Percentiles rank a stretch among this genome's conserved stretches.
Evolutionary conservation across 2,797 vertebrate genomes (phyloP).

Genomic region (Diceros bicornis): DNA sequence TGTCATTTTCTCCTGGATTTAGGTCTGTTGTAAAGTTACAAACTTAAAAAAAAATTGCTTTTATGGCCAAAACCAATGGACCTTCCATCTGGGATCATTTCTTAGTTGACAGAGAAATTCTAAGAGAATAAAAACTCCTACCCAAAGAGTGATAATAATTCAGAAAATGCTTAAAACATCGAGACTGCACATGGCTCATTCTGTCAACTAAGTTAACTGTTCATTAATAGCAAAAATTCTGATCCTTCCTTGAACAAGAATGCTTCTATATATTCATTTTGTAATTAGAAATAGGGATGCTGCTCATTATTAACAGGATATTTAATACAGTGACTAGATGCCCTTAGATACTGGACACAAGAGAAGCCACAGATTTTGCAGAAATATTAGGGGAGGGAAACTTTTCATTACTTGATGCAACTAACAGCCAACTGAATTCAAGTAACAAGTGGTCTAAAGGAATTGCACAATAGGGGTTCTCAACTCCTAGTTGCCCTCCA

Average conservation of each 20-base stretch:
- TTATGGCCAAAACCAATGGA: not conserved
- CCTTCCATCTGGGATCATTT: not conserved
- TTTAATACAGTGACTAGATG: conserved; percentile 43
- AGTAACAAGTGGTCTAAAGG: not conserved
- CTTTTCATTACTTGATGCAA: not conserved
- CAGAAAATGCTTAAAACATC: conserved; percentile 59
- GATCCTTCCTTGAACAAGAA: not conserved
- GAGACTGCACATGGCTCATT: not conserved
- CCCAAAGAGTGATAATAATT: not conserved
- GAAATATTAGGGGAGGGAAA: not conserved
- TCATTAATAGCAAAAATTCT: conserved; percentile 53
- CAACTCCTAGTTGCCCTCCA: not conserved
- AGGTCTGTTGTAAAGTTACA: conserved; percentile 3
- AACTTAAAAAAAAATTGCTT: not conserved
- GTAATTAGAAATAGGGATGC: not conserved
- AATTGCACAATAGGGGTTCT: not conserved
- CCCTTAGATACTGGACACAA: not conserved
- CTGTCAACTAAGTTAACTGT: conserved; percentile 48
- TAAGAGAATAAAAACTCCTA: conserved; percentile 26
- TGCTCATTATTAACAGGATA: conserved; percentile 46
- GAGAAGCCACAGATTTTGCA: conserved; percentile 51
- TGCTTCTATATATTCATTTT: conserved; percentile 27
- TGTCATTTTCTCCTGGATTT: conserved; percentile 31
- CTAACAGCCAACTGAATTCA: conserved; percentile 33
- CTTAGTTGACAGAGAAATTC: conserved; percentile 19